phyloP scores from a whole-genome alignment of 2,888 invertebrate genomes.

The Aquatica leii region DNA sequence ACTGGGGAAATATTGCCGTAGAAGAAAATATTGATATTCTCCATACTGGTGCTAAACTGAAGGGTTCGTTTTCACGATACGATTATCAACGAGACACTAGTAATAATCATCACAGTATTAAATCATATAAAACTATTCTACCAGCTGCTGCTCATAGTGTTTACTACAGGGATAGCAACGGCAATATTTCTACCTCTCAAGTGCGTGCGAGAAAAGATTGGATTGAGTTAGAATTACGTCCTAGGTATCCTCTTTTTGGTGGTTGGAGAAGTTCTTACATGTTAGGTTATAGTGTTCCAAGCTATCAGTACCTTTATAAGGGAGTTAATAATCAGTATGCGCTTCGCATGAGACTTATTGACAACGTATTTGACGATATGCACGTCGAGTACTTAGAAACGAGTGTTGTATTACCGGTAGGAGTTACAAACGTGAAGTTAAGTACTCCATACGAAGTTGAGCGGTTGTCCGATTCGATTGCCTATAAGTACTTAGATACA shows the following conservation, averaged over 20 bases:
- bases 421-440: conserved; percentile 82
- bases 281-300: conserved; percentile 92
- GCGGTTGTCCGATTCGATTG: conserved; percentile 76
- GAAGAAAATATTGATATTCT: conserved; percentile 92
- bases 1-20: conserved; percentile 99
- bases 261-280: conserved; percentile 99
- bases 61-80: conserved; percentile 95
- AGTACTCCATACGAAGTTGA: conserved; percentile 83
- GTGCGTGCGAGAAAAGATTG: conserved; percentile 88
- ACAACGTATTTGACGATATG: conserved; percentile 98
- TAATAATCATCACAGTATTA: conserved; percentile 87
- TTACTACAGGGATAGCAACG: conserved; percentile 98
- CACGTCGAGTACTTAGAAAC: conserved; percentile 88
- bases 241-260: conserved; percentile 96
- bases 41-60: conserved; percentile 92
- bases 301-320: conserved; percentile 92
- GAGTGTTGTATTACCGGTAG: conserved; percentile 93
- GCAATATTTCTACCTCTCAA: conserved; percentile 97
- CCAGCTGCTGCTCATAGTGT: conserved; percentile 93
- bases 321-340: conserved; percentile 74
- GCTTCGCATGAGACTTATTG: conserved; percentile 92
- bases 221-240: conserved; percentile 94
- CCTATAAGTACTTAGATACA: conserved; percentile 95
- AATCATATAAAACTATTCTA: conserved; percentile 86
- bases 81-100: conserved; percentile 95